These are phyloP conservation scores for Sialis lutaria DNA, from an alignment of 2,888 invertebrate species.

Conservation along the genomic window DNA sequence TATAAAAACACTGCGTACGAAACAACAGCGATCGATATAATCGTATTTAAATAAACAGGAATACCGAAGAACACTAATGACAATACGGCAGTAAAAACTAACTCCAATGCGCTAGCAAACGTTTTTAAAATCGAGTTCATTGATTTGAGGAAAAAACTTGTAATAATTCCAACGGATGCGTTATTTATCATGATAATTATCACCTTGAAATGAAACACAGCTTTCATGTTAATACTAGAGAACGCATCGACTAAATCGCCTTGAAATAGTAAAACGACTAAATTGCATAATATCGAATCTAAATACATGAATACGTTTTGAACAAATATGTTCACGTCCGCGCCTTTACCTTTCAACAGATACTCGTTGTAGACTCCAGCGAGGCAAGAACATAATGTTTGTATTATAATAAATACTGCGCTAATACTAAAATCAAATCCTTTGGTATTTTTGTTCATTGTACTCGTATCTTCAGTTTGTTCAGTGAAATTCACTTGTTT, in stretches of 20 bases:
- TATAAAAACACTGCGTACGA: slow-evolving; percentile 72
- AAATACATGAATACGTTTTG: slow-evolving; percentile 93
- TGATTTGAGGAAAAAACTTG: slow-evolving; percentile 82
- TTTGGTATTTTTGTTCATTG: slow-evolving; percentile 17
- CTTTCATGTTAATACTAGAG: slow-evolving; percentile 30
- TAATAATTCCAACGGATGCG: slow-evolving; percentile 81
- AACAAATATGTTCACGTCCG: slow-evolving; percentile 72
- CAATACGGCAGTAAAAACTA: slow-evolving; percentile 76
- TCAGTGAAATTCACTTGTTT: slow-evolving; percentile 52
- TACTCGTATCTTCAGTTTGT: not conserved
- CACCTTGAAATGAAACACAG: slow-evolving; percentile 49
- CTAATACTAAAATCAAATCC: slow-evolving; percentile 36
- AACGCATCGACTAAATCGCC: slow-evolving; percentile 47
- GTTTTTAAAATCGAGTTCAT: slow-evolving; percentile 91
- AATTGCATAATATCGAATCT: slow-evolving; percentile 84
- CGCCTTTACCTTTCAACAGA: slow-evolving; percentile 70
- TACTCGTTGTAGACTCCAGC: slow-evolving; percentile 96
- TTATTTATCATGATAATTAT: slow-evolving; percentile 74
- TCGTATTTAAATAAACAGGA: slow-evolving; percentile 65
- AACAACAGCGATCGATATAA: slow-evolving; percentile 66
- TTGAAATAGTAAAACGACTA: slow-evolving; percentile 47
- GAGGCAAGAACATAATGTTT: slow-evolving; percentile 81
- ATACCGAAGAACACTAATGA: slow-evolving; percentile 76
- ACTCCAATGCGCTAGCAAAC: slow-evolving; percentile 84
- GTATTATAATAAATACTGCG: slow-evolving; percentile 47